phyloP scores from a whole-genome alignment of 2,113 vertebrate species.

The Entomyzon cyanotis region DNA sequence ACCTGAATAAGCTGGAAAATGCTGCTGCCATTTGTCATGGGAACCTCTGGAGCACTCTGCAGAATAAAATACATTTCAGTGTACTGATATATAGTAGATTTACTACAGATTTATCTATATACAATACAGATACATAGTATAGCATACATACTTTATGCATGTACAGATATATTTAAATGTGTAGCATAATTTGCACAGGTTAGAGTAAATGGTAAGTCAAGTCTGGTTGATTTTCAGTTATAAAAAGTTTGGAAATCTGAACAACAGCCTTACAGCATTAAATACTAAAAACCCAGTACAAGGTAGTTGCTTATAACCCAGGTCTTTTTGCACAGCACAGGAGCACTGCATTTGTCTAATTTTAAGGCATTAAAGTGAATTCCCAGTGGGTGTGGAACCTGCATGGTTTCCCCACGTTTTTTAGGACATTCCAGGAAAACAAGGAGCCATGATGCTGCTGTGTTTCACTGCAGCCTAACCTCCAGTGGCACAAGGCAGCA shows the following conservation, averaged over 20 bases:
- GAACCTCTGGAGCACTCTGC: neutral
- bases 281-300: neutral
- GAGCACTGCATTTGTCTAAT: neutral
- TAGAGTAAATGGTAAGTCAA: neutral
- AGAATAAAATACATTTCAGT: neutral
- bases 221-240: neutral
- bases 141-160: neutral
- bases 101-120: neutral
- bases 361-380: neutral
- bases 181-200: neutral
- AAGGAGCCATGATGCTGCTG: neutral
- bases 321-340: neutral
- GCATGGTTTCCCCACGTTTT: neutral
- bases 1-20: neutral
- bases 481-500: neutral
- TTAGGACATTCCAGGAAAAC: neutral
- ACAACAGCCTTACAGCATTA: neutral
- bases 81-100: neutral
- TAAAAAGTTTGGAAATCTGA: neutral
- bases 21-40: neutral
- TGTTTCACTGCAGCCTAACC: neutral
- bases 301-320: neutral
- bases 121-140: neutral
- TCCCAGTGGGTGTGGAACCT: neutral
- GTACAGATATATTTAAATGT: neutral